Evolutionary conservation across 1,140 invertebrate genomes (phyloP).

Genomic region (Hirudo medicinalis): DNA sequence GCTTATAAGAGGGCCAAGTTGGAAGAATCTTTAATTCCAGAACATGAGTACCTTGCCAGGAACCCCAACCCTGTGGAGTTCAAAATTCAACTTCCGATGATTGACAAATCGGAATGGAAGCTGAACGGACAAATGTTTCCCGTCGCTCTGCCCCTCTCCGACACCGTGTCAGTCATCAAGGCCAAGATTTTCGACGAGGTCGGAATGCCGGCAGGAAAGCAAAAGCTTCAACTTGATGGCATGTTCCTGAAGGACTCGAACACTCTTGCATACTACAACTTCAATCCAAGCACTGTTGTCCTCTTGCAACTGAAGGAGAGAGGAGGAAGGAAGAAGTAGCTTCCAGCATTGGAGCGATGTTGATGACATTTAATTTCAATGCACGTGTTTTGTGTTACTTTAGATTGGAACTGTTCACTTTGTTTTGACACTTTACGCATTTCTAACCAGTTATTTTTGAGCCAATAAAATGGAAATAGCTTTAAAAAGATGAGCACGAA

Average conservation of each 20-base stretch:
- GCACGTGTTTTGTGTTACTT: no score
- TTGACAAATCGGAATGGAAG: slow-evolving; percentile 88
- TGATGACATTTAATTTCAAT: no score
- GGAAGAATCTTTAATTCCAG: slow-evolving; percentile 80
- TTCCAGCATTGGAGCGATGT: no score
- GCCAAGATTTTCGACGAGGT: slow-evolving; percentile 72
- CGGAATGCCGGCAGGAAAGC: slow-evolving; percentile 86
- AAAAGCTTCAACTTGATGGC: slow-evolving; percentile 84
- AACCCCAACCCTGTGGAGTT: slow-evolving; percentile 60
- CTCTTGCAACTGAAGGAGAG: slow-evolving; percentile 87
- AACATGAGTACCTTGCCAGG: slow-evolving; percentile 64
- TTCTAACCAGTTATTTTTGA: no score
- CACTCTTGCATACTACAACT: slow-evolving; percentile 86
- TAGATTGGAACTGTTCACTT: no score
- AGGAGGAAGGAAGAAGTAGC: slow-evolving; percentile 86
- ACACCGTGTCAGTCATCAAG: slow-evolving; percentile 71
- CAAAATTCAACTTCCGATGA: slow-evolving; percentile 65
- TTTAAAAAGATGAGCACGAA: no score
- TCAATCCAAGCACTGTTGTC: slow-evolving; percentile 65
- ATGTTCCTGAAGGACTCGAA: slow-evolving; percentile 96
- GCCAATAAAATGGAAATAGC: no score
- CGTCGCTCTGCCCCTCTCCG: slow-evolving; percentile 62
- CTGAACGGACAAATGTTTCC: slow-evolving; percentile 75
- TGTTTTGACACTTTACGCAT: no score
- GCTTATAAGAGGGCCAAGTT: slow-evolving; percentile 72